Base-by-base conservation (phyloP, 2,888 invertebrate genomes). In the Lasioglossum marginatum region DNA sequence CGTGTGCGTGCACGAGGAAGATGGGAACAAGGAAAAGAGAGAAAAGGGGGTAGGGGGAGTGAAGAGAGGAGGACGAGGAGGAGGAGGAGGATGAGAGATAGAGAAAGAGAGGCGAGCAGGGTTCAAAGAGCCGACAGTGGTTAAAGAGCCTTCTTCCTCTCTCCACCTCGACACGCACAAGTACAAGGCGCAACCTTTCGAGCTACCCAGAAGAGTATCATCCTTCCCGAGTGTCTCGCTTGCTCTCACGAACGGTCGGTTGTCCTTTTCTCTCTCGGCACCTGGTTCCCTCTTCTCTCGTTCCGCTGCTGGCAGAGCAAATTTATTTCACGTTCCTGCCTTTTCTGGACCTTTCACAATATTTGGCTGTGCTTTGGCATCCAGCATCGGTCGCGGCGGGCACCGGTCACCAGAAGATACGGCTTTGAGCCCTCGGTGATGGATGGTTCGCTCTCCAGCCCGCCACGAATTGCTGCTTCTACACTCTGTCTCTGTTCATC, bases 321-420 rank as follows among this genome's bases (percentile, higher is more conserved):
- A 94, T 94, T 94, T 94, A 94, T 94, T 94, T 93, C 92, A 93
- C 93, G 94, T 94, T 94, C 93, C 93, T 94, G 93, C 93, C 94
- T 94, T 94, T 95, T 95, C 94, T 95, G 93, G 95, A 95, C 94
- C 95, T 95, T 95, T 95, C 95, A 95, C 95, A 95, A 95, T 95
- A 95, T 95, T 95, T 95, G 94, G 94, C 90, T 91, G 93, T 93
- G 93, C 93, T 93, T 92, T 92, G 92, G 93, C 92, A 91, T 93
- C 91, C 86, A 88, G 87, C 86, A 85, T 79, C 83, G 87, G 86
- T 78, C 87, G 87, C 89, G 89, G 90, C 90, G 92, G 93, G 89
- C 90, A 91, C 90, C 91, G 93, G 94, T 93, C 93, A 93, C 94
- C 92, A 91, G 83, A 86, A 90, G 91, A 93, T 92, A 93, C 92